These are phyloP conservation scores for Paracanthobrama guichenoti DNA, from an alignment of 2,113 vertebrate genomes.

Conservation along the genomic window DNA sequence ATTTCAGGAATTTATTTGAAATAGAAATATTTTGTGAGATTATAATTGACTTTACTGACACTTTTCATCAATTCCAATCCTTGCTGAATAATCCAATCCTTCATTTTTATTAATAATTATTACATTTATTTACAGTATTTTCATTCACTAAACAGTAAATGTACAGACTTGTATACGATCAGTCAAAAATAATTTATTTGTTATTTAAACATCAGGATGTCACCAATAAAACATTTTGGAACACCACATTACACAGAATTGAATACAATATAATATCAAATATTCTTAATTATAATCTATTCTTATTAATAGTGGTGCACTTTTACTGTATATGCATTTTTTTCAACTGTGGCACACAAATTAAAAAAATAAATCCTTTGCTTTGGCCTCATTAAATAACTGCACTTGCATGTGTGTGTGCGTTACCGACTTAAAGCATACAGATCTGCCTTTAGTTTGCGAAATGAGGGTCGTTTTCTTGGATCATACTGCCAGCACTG, in stretches of 20 bases:
- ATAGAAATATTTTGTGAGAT: not conserved
- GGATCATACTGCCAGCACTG: constrained; percentile 91
- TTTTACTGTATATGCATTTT: not conserved
- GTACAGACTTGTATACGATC: not conserved
- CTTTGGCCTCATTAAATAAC: not conserved
- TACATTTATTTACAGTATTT: not conserved
- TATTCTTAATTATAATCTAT: not conserved
- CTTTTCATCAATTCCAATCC: not conserved
- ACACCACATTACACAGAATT: not conserved
- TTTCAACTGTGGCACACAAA: not conserved
- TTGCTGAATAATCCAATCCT: not conserved
- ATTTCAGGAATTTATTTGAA: too few relatives aligned
- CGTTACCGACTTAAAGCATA: constrained; percentile 72
- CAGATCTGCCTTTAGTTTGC: constrained; percentile 79
- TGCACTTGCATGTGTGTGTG: constrained; percentile 40
- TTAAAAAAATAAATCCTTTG: not conserved
- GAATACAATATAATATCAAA: not conserved
- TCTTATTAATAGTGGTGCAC: not conserved
- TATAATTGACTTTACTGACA: not conserved
- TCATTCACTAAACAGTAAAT: not conserved
- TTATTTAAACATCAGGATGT: not conserved
- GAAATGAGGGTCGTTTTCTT: constrained; percentile 81
- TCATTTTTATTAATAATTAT: not conserved
- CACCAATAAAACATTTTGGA: not conserved
- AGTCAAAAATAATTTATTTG: not conserved